Percentiles rank a stretch among this genome's conserved stretches.
phyloP scores from a whole-genome alignment of 2,113 vertebrate genomes.

The Eupsittula cactorum region DNA sequence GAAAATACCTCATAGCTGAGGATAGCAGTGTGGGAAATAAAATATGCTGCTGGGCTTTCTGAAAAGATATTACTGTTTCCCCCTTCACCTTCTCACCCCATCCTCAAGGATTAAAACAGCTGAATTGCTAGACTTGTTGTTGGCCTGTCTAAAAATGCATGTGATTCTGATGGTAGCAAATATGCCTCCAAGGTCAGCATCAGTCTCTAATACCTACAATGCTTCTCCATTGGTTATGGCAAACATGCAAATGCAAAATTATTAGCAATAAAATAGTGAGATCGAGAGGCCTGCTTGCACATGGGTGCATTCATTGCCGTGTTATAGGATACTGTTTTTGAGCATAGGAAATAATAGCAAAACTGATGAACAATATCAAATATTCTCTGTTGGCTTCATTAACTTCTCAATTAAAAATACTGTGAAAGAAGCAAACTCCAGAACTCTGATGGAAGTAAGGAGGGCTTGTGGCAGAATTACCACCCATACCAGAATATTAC shows the following conservation, averaged over 20 bases:
- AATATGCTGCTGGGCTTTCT: background rate
- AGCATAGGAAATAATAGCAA: background rate
- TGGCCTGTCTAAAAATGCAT: accelerated
- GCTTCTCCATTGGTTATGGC: accelerated
- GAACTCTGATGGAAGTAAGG: background rate
- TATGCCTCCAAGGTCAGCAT: background rate
- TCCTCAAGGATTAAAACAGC: background rate
- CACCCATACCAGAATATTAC: constrained; percentile 16
- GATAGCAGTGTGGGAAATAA: background rate
- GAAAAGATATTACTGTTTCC: background rate
- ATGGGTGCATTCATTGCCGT: accelerated
- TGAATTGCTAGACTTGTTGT: background rate
- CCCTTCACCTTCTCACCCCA: background rate
- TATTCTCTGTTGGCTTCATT: background rate
- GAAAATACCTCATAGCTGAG: background rate
- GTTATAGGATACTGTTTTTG: background rate
- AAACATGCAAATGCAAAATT: background rate
- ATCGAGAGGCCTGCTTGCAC: background rate
- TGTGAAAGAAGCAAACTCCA: background rate
- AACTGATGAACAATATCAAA: background rate
- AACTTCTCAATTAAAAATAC: background rate
- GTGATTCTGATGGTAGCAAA: background rate
- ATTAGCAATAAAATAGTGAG: background rate
- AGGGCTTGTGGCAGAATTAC: background rate
- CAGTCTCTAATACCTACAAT: background rate